Evolutionary conservation across 2,888 invertebrate species (phyloP), one percentile per base, ranked within the genome.

Genomic region (Creontiades dilutus): DNA sequence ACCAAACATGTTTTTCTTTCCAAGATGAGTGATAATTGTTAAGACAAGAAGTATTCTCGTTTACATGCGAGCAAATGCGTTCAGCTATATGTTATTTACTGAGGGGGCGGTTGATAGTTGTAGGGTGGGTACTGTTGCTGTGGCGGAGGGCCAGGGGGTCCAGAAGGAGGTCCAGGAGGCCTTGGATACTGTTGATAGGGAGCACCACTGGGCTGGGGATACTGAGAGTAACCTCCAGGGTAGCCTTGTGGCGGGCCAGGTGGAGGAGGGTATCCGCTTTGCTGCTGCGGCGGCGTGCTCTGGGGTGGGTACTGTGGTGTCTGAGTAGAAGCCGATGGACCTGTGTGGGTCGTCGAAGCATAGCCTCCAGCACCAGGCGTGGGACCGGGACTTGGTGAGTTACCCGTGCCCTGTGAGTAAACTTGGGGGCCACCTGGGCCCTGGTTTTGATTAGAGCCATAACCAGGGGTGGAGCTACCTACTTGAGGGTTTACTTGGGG

Each of bases 51-150:
- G 37, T 37, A 7, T 37, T 37, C 37, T 37, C 37, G 7, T 37
- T 37, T 4, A 37, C 2, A 37, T 37, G 37, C 2, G 37, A 37
- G 37, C 37, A 4, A 37, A 37, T 37, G 7, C 37, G 3, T 37
- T 37, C 7, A 37, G 7, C 37, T 37, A 4, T 2, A 37, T 37
- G 16, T 12, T 11, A 23, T 84, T 84, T 86, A 90, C 57, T 90
- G 91, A 28, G 91, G 91, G 48, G 91, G 90, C 91, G 97, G 97
- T 92, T 97, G 97, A 93, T 96, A 97, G 86, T 96, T 95, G 93
- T 97, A 97, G 61, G 96, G 96, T 11, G 92, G 92, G 82, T 92
- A 92, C 75, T 92, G 92, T n/a, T 95, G 94, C 23, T 94, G 94
- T 0, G 95, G 95, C 92, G 95, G 94, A 5, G 92, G 94, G 61